Conservation (phyloP, 2,113 vertebrate species). For the Hippocampus mohnikei region DNA sequence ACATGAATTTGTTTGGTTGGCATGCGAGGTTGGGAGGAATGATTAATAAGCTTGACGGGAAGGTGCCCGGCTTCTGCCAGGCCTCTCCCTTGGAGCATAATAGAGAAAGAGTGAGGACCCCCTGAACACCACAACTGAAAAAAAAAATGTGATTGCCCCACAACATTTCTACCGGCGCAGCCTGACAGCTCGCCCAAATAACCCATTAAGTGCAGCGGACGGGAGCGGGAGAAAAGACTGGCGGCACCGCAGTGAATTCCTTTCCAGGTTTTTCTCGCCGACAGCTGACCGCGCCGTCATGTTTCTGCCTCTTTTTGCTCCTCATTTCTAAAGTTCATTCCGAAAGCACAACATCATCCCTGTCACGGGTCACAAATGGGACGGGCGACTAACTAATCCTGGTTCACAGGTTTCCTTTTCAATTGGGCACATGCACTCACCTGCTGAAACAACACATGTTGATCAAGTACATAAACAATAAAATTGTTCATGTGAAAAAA, state of each 20-base stretch:
- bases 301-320: constrained; percentile 26
- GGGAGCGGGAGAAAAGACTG: constrained; percentile 37
- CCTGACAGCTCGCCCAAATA: constrained; percentile 58
- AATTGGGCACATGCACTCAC: neutral
- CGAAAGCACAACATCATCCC: constrained; percentile 17
- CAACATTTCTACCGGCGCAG: constrained; percentile 48
- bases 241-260: constrained; percentile 29
- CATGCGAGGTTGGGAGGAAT: neutral
- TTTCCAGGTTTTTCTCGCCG: constrained; percentile 36
- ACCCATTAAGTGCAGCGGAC: constrained; percentile 61
- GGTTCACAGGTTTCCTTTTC: neutral
- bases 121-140: constrained; percentile 40
- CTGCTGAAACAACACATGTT: neutral
- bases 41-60: constrained; percentile 9
- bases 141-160: constrained; percentile 35
- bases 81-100: constrained; percentile 27
- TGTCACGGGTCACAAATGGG: constrained; percentile 1
- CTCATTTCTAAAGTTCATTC: constrained; percentile 26
- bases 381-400: neutral
- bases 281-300: constrained; percentile 42
- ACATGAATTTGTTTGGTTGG: constrained; percentile 2
- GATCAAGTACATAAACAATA: neutral
- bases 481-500: neutral
- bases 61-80: neutral
- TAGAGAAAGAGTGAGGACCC: neutral